Base-by-base conservation (phyloP, 2,888 invertebrate genomes). In the Mesochorus sp. region DNA sequence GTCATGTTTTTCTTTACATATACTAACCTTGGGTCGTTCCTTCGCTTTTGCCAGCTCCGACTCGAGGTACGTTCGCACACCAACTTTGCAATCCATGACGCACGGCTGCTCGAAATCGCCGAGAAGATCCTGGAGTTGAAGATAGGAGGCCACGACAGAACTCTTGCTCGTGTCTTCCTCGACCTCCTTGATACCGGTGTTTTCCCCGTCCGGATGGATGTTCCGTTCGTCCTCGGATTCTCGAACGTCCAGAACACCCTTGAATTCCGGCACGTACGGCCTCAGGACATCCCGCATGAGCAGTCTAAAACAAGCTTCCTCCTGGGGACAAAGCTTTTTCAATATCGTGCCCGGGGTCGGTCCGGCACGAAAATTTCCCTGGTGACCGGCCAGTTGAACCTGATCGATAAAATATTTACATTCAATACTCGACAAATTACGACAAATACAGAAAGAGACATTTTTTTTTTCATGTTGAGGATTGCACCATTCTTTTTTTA, bases 1-100 rank as follows among this genome's bases (percentile, higher is more conserved):
- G n/a, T n/a, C n/a, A n/a, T n/a, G n/a, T n/a, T n/a, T n/a, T n/a
- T n/a, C n/a, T n/a, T 8, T 49, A 10, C 17, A 21, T 26, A 0
- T 14, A 6, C 61, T 72, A 90, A 96, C 97, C 93, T 97, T 97
- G 17, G 98, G 98, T 91, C 98, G 97, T 89, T 98, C 97, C 89
- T 98, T 97, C 6, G 98, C 98, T 91, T 98, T 98, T 17, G 97
- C 96, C 5, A 98, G 92, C 91, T 99, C 98, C 86, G 98, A 97
- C 91, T 98, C 98, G 78, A 98, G 92, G 90, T 98, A 99, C 0
- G 98, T 98, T 85, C 98, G 93, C 28, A 98, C 97, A 31, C 98
- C 98, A 83, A 98, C 95, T 92, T 98, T 98, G 91, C 98, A 97
- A 92, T 98, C 98, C 98, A 98, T 98, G 1, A 98, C 98, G 89